phyloP scores from a whole-genome alignment of 2,113 vertebrate genomes.

The Neofelis nebulosa region DNA sequence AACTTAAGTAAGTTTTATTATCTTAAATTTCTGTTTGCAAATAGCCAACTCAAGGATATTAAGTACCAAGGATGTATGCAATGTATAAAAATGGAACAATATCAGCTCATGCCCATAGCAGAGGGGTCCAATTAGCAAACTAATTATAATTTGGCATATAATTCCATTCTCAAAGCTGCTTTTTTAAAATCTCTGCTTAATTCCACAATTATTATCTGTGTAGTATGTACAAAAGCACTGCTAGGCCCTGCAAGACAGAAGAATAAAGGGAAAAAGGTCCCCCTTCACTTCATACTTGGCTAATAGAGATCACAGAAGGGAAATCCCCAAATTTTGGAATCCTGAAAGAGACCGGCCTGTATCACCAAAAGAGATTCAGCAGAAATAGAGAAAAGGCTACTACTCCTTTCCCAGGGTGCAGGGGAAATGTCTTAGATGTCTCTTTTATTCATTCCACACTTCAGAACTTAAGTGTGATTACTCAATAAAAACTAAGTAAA shows the following conservation, averaged over 20 bases:
- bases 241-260: neutral
- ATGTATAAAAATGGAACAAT: neutral
- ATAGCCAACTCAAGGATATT: neutral
- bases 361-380: neutral
- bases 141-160: constrained; percentile 53
- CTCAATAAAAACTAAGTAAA: constrained; percentile 36
- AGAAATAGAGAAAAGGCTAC: neutral
- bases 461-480: constrained; percentile 26
- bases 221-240: constrained; percentile 24
- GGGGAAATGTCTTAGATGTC: neutral
- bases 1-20: constrained; percentile 13
- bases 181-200: constrained; percentile 34
- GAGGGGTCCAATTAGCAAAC: constrained; percentile 50
- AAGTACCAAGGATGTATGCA: neutral
- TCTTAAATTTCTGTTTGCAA: constrained; percentile 38
- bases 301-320: neutral
- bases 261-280: neutral
- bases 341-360: neutral
- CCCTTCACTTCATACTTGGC: neutral
- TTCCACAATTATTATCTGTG: constrained; percentile 37
- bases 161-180: constrained; percentile 37
- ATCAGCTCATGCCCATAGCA: neutral
- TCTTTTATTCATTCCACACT: neutral
- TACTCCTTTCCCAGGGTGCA: neutral
- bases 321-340: neutral